Evolutionary conservation across 2,113 vertebrate genomes (phyloP).

Genomic region (Oostethus manadensis): DNA sequence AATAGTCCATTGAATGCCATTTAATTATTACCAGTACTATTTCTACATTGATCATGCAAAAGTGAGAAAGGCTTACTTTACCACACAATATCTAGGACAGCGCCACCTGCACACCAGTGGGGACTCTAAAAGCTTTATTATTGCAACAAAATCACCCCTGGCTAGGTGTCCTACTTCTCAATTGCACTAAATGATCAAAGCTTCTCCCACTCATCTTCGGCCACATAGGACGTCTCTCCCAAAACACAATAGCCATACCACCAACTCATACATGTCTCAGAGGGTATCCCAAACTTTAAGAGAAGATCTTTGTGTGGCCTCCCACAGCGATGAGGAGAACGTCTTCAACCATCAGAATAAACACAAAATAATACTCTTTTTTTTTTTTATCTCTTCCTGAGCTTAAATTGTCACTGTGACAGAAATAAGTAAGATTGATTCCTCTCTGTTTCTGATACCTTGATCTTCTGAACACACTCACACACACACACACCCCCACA

Average conservation of each 20-base stretch:
- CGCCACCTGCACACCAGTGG: not conserved
- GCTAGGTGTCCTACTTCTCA: conserved; percentile 29
- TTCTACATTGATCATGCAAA: too few species aligned
- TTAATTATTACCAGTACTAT: too few species aligned
- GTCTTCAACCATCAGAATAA: not conserved
- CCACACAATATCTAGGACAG: conserved; percentile 18
- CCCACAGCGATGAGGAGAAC: conserved; percentile 18
- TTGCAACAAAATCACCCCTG: conserved; percentile 15
- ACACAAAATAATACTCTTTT: not conserved
- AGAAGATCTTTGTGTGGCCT: conserved; percentile 17
- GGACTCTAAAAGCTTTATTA: conserved; percentile 8
- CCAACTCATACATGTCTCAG: conserved; percentile 12
- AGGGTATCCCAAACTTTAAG: conserved; percentile 18
- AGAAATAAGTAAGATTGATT: not conserved
- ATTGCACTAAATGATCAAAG: conserved; percentile 29
- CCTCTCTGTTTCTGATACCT: conserved; percentile 28
- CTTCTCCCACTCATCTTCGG: conserved; percentile 14
- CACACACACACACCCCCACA: not conserved
- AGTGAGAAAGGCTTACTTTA: conserved; percentile 1
- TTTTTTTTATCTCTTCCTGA: not conserved
- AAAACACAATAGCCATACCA: conserved; percentile 2
- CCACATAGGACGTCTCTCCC: conserved; percentile 19
- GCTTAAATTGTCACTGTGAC: not conserved
- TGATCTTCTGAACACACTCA: conserved; percentile 13
- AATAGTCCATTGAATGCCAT: too few species aligned